Evolutionary conservation across 2,113 vertebrate species (phyloP).

Genomic region (Aphelocoma coerulescens): DNA sequence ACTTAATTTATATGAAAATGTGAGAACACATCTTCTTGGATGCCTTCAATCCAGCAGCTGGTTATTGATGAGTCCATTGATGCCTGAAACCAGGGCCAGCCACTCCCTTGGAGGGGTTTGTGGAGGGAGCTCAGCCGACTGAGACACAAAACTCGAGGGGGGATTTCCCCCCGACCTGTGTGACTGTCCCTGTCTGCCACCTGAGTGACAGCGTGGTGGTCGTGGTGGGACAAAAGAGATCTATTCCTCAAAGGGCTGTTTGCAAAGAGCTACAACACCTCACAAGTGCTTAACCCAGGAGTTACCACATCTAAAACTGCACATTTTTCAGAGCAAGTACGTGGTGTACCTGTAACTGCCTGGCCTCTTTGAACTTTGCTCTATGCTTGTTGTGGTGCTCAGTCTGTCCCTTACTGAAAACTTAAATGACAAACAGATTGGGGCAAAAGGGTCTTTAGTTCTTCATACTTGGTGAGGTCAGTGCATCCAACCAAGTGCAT

Average conservation of each 20-base stretch:
- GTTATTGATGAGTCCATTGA: not conserved
- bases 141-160: not conserved
- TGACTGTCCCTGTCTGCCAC: not conserved
- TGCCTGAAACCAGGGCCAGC: not conserved
- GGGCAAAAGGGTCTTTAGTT: not conserved
- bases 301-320: not conserved
- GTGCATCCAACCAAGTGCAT: rapidly evolving
- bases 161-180: not conserved
- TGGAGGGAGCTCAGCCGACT: not conserved
- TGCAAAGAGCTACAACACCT: not conserved
- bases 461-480: rapidly evolving
- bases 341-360: not conserved
- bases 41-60: not conserved
- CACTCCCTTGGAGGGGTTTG: not conserved
- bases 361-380: not conserved
- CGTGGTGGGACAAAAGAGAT: not conserved
- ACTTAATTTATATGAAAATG: not conserved
- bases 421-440: not conserved
- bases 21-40: not conserved
- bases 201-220: not conserved
- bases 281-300: not conserved
- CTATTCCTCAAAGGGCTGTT: not conserved
- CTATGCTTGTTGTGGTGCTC: rapidly evolving
- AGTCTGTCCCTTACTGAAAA: not conserved
- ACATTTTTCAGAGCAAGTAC: not conserved